Base-by-base conservation (phyloP, 1,140 invertebrate genomes). In the Drosophila subobscura region DNA sequence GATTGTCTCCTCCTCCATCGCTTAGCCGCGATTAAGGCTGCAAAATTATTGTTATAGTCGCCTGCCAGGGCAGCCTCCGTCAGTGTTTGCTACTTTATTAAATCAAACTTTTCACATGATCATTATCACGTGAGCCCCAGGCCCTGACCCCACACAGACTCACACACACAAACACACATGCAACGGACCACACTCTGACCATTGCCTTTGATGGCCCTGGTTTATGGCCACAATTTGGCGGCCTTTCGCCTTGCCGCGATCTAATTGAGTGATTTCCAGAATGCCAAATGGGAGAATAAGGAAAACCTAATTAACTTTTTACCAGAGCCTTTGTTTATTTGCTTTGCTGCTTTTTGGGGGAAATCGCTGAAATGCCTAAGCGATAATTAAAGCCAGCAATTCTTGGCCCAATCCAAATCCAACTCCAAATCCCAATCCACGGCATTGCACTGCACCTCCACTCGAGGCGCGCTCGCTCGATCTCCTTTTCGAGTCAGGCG, bases 21-120 rank as follows among this genome's bases (percentile, higher is more conserved):
- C 83, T 86, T 83, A 81, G 78, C 52, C 68, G 78, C 83, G 78
- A 83, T 88, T 88, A 81, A 86, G 78, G 83, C 83, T 42, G 61
- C 74, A 83, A 88, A 86, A 67, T 88, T 86, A 86, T 86, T 83
- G 83, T 88, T 88, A 88, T 88, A 77, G 78, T 88, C 76, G 83
- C 37, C 79, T 64, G 79, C 54, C 75, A 78, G 71, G 61, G 60
- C 63, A 57, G 67, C 68, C 33, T 12, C 33, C 33, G 33, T 12
- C 68, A 70, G 56, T 61, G 65, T 53, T 77, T 66, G 83, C 83
- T 88, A 83, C 83, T 88, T 88, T 88, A 88, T 88, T 88, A 88
- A 88, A 88, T 88, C 83, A 88, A 88, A 86, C 67, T 85, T 86
- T 78, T 86, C 83, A 86, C 83, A 88, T 86, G 81, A 86, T 86